Base-by-base conservation (phyloP, 2,888 invertebrate species). In the Ormyrus pomaceus region DNA sequence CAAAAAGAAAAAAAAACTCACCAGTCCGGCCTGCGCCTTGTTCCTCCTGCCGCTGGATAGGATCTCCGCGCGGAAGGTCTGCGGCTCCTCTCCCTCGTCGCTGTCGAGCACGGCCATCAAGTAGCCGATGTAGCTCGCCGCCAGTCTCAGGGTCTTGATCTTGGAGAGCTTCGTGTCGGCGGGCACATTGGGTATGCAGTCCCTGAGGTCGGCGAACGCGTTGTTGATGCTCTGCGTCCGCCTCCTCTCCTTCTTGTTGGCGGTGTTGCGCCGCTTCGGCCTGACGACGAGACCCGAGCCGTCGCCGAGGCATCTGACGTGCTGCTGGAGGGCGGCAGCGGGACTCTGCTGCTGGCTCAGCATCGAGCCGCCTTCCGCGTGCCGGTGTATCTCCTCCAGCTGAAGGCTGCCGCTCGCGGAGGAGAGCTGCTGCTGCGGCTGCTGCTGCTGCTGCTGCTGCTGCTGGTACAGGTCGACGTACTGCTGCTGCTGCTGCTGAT, bases 141-240 rank as follows among this genome's bases (percentile, higher is more conserved):
- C 98, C 86, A 99, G 92, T 81, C 98, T 93, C 50, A 99, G 93
- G 0, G 98, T 99, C 92, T 99, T 99, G 85, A 98, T 98, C 94
- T 98, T 98, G 11, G 97, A 97, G 50, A 98, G 91, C 91, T 98
- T 99, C 0, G 98, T 99, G 88, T 99, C 98, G 0, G 96, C 95
- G 0, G 98, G 98, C 0, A 99, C 98, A 88, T 98, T 98, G 0
- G 99, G 99, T 86, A 99, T 99, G 90, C 98, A 97, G 83, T 98
- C 97, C 11, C 98, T 91, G 0, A 99, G 92, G 87, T 97, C 96
- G 0, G 97, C 95, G 89, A 98, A 99, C 0, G 98, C 98, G 71
- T 96, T 97, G 91, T 99, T 99, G 83, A 99, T 99, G 85, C 96
- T 97, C 89, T 97, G 96, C 0, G 98, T 99, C 72, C 98, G 92